Evolutionary conservation across 2,888 invertebrate genomes (phyloP).

Genomic region (Limulus polyphemus): DNA sequence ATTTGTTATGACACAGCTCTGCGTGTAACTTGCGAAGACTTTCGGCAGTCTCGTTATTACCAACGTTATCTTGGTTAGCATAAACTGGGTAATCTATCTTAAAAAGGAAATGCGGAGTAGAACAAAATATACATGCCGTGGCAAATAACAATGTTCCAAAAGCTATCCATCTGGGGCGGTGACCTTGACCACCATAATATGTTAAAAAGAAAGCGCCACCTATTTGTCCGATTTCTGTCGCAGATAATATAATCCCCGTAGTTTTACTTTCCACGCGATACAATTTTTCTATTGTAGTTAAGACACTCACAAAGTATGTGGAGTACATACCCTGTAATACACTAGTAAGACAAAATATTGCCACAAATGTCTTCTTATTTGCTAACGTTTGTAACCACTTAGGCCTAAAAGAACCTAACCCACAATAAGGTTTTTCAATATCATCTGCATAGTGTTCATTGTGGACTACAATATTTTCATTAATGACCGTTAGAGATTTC

Average conservation of each 20-base stretch:
- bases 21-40: slow-evolving; percentile 15
- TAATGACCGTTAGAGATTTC: no score
- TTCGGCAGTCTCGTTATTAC: slow-evolving; percentile 15
- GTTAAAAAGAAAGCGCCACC: slow-evolving; percentile 74
- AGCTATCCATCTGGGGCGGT: slow-evolving; percentile 84
- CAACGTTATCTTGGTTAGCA: slow-evolving; percentile 57
- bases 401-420: slow-evolving; percentile 60
- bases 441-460: no score
- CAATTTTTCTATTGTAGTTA: slow-evolving; percentile 82
- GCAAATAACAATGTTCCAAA: slow-evolving; percentile 82
- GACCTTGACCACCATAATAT: slow-evolving; percentile 80
- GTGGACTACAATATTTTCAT: no score
- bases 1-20: slow-evolving; percentile 22
- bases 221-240: slow-evolving; percentile 86
- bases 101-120: slow-evolving; percentile 73
- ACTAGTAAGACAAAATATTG: slow-evolving; percentile 49
- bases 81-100: slow-evolving; percentile 57
- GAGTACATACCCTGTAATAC: slow-evolving; percentile 63
- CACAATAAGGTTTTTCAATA: slow-evolving; percentile 43
- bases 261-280: slow-evolving; percentile 84
- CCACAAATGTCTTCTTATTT: slow-evolving; percentile 75
- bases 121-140: slow-evolving; percentile 69
- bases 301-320: slow-evolving; percentile 85
- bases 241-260: slow-evolving; percentile 75
- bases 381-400: slow-evolving; percentile 57